A percentile compares a stretch with the other conserved stretches of the same genome.
These are phyloP conservation scores for Conomelus anceps DNA, from an alignment of 2,888 invertebrate genomes.

Conservation along the genomic window DNA sequence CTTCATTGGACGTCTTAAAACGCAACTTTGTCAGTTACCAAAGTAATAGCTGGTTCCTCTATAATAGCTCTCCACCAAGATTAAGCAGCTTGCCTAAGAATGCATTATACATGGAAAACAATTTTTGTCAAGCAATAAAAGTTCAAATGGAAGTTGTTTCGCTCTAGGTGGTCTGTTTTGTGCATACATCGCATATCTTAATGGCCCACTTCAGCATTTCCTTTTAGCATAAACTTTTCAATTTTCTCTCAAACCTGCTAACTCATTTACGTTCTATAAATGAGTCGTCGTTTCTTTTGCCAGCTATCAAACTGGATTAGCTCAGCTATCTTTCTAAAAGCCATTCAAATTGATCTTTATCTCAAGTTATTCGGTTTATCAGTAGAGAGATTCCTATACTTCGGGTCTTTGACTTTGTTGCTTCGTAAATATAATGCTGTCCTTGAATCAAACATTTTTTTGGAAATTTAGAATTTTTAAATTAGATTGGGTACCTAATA, in stretches of 20 bases:
- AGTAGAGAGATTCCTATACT: background rate
- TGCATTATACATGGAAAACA: background rate
- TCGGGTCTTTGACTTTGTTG: background rate
- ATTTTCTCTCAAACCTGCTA: background rate
- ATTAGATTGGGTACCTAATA: no score
- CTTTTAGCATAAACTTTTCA: background rate
- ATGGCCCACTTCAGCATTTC: background rate
- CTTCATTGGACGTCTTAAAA: background rate
- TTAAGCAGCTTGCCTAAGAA: background rate
- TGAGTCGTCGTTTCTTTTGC: background rate
- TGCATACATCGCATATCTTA: background rate
- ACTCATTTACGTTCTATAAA: background rate
- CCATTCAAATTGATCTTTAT: background rate
- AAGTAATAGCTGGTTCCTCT: background rate
- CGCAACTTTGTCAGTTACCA: background rate
- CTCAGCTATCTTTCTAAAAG: background rate
- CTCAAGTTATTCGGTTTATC: background rate
- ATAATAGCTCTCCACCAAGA: background rate
- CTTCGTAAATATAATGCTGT: background rate
- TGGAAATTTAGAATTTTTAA: no score
- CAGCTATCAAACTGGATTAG: background rate
- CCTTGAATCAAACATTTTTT: no score
- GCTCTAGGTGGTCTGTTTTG: background rate
- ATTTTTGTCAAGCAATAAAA: background rate
- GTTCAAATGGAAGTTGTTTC: background rate